phyloP scores from a whole-genome alignment of 2,797 vertebrate genomes.

The Poeciliopsis turneri region DNA sequence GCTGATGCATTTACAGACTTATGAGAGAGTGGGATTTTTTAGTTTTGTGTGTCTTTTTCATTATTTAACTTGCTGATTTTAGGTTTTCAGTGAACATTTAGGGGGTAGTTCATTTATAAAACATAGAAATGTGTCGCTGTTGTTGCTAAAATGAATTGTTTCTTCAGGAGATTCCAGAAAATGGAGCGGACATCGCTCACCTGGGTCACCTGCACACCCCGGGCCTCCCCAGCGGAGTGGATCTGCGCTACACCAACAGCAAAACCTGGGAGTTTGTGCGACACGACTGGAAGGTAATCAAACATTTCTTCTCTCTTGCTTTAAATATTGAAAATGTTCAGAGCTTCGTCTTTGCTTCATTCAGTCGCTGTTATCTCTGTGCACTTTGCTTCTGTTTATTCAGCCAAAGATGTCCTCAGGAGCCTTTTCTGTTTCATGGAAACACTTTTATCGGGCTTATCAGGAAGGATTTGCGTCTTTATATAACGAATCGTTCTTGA shows the following conservation, averaged over 20 bases:
- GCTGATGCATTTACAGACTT: background rate
- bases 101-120: background rate
- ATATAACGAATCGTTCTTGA: background rate
- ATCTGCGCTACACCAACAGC: conserved; percentile 82
- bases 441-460: background rate
- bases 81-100: background rate
- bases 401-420: background rate
- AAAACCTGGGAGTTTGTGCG: conserved; percentile 82
- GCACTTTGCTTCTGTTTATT: background rate
- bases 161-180: conserved; percentile 87
- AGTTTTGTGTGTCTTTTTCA: background rate
- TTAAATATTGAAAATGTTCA: background rate
- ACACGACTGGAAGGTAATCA: conserved; percentile 85
- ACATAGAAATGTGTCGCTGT: background rate
- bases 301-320: background rate
- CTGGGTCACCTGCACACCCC: conserved; percentile 83
- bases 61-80: background rate
- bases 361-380: background rate
- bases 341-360: background rate
- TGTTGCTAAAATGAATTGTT: background rate
- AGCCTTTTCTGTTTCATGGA: background rate
- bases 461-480: background rate
- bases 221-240: conserved; percentile 77
- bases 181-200: conserved; percentile 83
- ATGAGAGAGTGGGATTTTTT: background rate